These are phyloP conservation scores for Anastrepha ludens DNA, from an alignment of 1,140 invertebrate genomes.

Conservation along the genomic window DNA sequence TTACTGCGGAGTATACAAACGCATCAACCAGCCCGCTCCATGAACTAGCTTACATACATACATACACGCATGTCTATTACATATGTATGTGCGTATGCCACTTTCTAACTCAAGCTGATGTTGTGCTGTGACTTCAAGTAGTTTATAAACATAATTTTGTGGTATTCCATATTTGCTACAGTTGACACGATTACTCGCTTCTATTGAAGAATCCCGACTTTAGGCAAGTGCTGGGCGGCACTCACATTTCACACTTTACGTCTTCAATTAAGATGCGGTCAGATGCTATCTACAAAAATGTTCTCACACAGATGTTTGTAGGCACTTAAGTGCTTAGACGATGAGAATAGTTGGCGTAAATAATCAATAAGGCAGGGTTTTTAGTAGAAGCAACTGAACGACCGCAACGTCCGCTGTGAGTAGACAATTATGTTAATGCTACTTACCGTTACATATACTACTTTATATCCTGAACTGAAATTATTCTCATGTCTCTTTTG, in stretches of 20 bases:
- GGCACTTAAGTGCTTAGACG: too few relatives aligned
- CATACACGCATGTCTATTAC: neutral
- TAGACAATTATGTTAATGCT: too few relatives aligned
- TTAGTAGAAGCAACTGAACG: too few relatives aligned
- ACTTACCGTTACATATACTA: too few relatives aligned
- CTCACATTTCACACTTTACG: neutral
- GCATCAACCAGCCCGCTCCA: too few relatives aligned
- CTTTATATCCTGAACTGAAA: too few relatives aligned
- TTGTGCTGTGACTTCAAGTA: neutral
- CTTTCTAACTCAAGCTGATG: neutral
- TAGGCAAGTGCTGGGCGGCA: neutral
- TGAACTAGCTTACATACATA: neutral
- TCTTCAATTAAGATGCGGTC: neutral
- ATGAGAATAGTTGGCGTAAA: too few relatives aligned
- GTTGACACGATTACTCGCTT: neutral
- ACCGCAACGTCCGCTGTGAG: too few relatives aligned
- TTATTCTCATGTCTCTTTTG: too few relatives aligned
- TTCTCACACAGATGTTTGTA: neutral
- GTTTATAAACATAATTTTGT: neutral
- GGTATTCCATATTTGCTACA: neutral
- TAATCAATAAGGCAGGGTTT: too few relatives aligned
- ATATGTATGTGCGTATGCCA: neutral
- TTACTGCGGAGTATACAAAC: neutral
- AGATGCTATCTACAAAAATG: neutral
- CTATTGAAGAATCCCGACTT: neutral